phyloP scores from a whole-genome alignment of 2,888 invertebrate species.

The Emmelina monodactyla region DNA sequence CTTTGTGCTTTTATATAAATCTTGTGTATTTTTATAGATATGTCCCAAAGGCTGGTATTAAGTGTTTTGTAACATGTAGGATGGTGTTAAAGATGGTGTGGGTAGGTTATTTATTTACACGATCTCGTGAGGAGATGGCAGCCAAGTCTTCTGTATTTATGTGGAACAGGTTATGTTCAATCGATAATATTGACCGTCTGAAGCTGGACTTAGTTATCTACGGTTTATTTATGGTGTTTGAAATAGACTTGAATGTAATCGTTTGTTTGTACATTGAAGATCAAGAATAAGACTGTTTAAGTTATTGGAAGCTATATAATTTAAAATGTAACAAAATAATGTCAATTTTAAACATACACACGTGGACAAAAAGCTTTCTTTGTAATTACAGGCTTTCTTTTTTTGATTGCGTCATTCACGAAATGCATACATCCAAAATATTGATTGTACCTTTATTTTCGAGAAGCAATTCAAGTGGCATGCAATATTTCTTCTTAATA shows the following conservation, averaged over 20 bases:
- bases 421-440: too few species aligned
- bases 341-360: too few species aligned
- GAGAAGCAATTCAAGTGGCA: too few species aligned
- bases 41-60: slow-evolving; percentile 35
- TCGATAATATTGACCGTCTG: slow-evolving; percentile 26
- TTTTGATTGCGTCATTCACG: too few species aligned
- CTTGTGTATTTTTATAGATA: slow-evolving; percentile 43
- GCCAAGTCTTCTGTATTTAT: slow-evolving; percentile 30
- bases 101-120: slow-evolving; percentile 50
- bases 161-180: slow-evolving; percentile 40
- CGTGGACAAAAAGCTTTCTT: too few species aligned
- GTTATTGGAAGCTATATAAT: too few species aligned
- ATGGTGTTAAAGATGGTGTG: slow-evolving; percentile 38
- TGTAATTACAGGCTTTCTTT: too few species aligned
- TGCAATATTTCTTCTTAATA: too few species aligned
- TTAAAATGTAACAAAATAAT: too few species aligned
- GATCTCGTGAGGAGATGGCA: slow-evolving; percentile 31
- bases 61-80: slow-evolving; percentile 45
- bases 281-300: too few species aligned
- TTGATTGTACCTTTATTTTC: too few species aligned
- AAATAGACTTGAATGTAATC: background rate
- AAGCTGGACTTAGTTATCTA: slow-evolving; percentile 11
- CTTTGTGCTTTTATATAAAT: slow-evolving; percentile 21
- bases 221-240: background rate
- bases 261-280: background rate